These are phyloP conservation scores for Indicator maculatus DNA, from an alignment of 2,113 vertebrate genomes.

Conservation along the genomic window DNA sequence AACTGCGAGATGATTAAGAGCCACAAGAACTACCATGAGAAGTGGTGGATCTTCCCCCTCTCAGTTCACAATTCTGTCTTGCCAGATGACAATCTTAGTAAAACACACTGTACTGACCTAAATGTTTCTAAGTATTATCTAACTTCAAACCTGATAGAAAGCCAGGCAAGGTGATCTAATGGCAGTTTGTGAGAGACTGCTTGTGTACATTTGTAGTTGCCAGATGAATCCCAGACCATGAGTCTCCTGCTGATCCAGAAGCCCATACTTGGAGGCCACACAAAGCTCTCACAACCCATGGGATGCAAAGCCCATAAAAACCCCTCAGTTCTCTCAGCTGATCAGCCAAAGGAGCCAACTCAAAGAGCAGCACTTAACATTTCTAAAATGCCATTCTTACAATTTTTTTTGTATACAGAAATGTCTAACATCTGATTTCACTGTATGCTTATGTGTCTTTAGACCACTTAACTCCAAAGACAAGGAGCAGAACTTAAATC, in stretches of 20 bases:
- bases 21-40: not conserved
- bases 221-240: rapidly evolving
- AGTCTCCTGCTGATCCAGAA: rapidly evolving
- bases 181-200: not conserved
- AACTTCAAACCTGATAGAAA: not conserved
- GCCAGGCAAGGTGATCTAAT: not conserved
- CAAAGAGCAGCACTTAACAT: not conserved
- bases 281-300: not conserved
- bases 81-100: not conserved
- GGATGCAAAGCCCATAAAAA: rapidly evolving
- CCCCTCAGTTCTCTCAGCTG: not conserved
- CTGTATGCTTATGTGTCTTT: not conserved
- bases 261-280: not conserved
- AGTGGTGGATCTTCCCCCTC: not conserved
- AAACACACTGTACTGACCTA: not conserved
- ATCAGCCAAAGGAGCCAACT: not conserved
- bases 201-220: not conserved
- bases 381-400: not conserved
- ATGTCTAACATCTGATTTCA: not conserved
- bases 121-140: not conserved
- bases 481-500: not conserved
- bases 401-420: not conserved
- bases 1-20: not conserved
- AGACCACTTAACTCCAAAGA: not conserved
- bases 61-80: not conserved